Conservation (phyloP, 2,113 vertebrate genomes). For the Mola mola region DNA sequence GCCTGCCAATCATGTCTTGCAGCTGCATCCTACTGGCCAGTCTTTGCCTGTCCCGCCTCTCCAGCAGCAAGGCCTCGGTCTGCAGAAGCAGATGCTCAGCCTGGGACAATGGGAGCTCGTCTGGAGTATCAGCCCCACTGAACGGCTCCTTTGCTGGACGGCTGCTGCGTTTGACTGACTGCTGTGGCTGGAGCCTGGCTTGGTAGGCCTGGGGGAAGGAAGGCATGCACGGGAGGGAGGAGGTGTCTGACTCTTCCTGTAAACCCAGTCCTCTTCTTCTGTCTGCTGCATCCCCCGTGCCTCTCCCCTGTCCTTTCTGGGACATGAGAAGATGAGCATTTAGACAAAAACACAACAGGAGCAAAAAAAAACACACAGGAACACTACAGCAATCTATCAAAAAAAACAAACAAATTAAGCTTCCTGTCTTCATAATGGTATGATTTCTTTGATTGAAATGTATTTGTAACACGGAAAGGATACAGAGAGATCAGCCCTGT, state of each 20-base stretch:
- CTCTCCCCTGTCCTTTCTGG: conserved; percentile 26
- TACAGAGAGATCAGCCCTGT: no score
- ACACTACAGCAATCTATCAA: neutral
- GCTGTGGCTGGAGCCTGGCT: conserved; percentile 21
- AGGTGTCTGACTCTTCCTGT: neutral
- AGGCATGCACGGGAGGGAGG: neutral
- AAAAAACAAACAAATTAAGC: no score
- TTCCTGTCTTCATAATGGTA: no score
- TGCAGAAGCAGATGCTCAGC: conserved; percentile 36
- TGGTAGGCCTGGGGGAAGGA: conserved; percentile 15
- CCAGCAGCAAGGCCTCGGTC: conserved; percentile 46
- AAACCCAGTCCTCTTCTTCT: neutral
- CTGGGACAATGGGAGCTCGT: conserved; percentile 1
- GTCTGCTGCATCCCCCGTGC: neutral
- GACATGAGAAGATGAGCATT: neutral
- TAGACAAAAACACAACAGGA: neutral
- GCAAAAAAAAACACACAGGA: neutral
- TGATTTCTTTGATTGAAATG: no score
- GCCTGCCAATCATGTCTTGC: conserved; percentile 50
- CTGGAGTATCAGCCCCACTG: neutral
- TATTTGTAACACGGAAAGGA: no score
- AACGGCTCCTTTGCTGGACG: neutral
- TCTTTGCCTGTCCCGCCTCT: conserved; percentile 44
- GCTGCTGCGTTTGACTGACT: neutral
- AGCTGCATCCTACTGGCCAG: conserved; percentile 52